A percentile compares a stretch with the other conserved stretches of the same genome.
phyloP scores from a whole-genome alignment of 2,888 invertebrate species.

The Cylloceria caligata region DNA sequence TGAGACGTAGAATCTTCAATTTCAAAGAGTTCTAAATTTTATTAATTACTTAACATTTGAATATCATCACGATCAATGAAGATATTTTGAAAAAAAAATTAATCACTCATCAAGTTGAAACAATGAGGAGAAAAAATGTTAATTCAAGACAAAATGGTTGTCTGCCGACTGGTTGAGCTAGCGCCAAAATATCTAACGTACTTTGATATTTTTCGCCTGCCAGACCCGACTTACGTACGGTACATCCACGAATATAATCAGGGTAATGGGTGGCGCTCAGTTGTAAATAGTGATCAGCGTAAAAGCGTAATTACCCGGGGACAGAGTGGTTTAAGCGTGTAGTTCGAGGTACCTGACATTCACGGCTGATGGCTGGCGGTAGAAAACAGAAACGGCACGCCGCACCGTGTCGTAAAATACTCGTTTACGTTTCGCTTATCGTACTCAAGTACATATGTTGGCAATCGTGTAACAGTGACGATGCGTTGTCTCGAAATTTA shows the following conservation, averaged over 20 bases:
- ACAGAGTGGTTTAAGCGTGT: constrained; percentile 21
- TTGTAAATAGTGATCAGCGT: constrained; percentile 76
- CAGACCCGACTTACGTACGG: neutral
- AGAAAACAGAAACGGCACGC: constrained; percentile 46
- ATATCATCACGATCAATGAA: neutral
- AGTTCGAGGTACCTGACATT: neutral
- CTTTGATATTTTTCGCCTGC: neutral
- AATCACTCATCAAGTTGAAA: neutral
- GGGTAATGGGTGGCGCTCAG: constrained; percentile 69
- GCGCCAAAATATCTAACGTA: neutral
- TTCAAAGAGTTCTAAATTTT: neutral
- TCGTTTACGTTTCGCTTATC: constrained; percentile 35
- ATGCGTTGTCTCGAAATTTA: constrained; percentile 31
- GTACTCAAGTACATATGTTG: constrained; percentile 18
- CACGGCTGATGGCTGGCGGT: constrained; percentile 1
- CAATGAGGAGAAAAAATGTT: neutral
- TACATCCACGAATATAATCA: constrained; percentile 73
- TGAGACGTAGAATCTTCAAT: neutral
- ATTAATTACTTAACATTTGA: neutral
- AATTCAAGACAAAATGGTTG: neutral
- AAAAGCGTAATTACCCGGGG: constrained; percentile 69
- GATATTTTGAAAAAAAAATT: no score
- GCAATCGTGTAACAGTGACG: constrained; percentile 38
- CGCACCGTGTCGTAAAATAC: constrained; percentile 40
- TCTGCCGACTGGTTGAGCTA: neutral